Evolutionary conservation across 2,797 vertebrate species (phyloP).

Genomic region (Eospalax fontanierii): DNA sequence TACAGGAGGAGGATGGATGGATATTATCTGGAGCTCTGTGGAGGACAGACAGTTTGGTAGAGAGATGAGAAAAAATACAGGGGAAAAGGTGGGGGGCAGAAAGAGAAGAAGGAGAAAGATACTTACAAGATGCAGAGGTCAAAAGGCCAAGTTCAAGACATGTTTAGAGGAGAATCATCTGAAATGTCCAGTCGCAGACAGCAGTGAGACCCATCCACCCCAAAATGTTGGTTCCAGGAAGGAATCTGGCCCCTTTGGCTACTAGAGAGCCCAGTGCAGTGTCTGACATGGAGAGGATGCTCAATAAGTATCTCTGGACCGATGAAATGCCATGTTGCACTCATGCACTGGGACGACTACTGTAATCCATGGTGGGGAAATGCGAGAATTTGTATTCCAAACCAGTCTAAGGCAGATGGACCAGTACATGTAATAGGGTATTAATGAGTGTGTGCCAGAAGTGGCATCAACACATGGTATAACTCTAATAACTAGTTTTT

Average conservation of each 20-base stretch:
- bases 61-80: neutral
- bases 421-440: neutral
- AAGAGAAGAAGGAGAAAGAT: neutral
- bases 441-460: slow-evolving; percentile 59
- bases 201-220: neutral
- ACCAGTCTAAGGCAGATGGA: slow-evolving; percentile 7
- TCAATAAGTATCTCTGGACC: neutral
- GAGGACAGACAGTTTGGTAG: neutral
- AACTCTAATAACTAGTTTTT: slow-evolving; percentile 71
- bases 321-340: neutral
- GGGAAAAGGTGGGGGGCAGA: fast-evolving
- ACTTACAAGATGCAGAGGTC: neutral
- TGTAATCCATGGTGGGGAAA: neutral
- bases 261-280: neutral
- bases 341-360: neutral
- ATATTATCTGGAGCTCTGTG: neutral
- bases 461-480: neutral
- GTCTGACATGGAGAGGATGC: neutral
- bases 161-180: neutral
- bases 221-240: neutral
- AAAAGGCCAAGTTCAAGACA: neutral
- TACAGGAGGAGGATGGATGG: neutral
- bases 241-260: neutral
- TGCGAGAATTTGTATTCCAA: slow-evolving; percentile 45
- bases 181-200: neutral